Percentiles rank a stretch among this genome's conserved stretches.
These are phyloP conservation scores for Cathartes aura DNA, from an alignment of 2,113 vertebrate genomes.

Conservation along the genomic window DNA sequence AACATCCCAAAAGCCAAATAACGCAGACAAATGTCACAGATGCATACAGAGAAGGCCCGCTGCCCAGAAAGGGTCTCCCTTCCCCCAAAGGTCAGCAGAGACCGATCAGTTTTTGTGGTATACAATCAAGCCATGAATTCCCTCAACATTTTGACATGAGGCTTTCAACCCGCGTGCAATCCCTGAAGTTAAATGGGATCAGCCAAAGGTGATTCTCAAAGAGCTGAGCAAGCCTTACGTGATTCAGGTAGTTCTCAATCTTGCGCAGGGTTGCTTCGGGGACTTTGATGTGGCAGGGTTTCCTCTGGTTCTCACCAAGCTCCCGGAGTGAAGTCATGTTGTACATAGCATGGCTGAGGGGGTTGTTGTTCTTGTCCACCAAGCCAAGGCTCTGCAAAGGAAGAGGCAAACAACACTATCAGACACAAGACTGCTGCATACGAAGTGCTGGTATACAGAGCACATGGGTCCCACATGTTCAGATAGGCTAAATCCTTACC, in stretches of 20 bases:
- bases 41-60: background rate
- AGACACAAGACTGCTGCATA: background rate
- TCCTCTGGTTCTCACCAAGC: constrained; percentile 82
- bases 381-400: constrained; percentile 86
- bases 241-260: constrained; percentile 85
- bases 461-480: fast-evolving
- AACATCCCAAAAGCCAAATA: background rate
- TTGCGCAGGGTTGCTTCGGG: constrained; percentile 81
- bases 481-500: background rate
- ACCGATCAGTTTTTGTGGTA: background rate
- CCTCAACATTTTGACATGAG: fast-evolving
- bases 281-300: constrained; percentile 84
- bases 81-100: background rate
- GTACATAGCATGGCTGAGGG: constrained; percentile 92
- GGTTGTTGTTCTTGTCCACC: constrained; percentile 89
- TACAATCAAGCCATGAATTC: background rate
- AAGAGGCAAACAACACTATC: background rate
- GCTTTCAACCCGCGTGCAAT: background rate
- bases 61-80: background rate
- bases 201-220: background rate
- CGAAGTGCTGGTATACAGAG: fast-evolving
- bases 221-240: constrained; percentile 72
- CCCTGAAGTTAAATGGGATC: background rate
- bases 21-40: background rate
- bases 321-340: constrained; percentile 84